phyloP scores from a whole-genome alignment of 2,113 vertebrate species.

The Taurulus bubalis region DNA sequence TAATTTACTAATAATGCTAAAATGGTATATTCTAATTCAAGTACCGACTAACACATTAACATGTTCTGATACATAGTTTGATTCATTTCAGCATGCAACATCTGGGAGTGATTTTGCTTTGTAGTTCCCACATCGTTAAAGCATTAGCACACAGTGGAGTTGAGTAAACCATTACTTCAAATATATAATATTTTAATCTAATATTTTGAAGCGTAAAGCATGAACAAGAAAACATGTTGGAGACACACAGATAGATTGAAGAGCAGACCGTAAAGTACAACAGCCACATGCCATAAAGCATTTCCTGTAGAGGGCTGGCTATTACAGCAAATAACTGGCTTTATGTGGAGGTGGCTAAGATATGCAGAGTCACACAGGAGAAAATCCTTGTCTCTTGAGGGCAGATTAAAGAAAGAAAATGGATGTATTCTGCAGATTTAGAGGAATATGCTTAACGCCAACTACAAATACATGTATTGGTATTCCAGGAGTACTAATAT shows the following conservation, averaged over 20 bases:
- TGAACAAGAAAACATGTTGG: constrained; percentile 8
- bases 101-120: background rate
- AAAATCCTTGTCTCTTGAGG: constrained; percentile 61
- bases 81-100: background rate
- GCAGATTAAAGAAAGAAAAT: constrained; percentile 67
- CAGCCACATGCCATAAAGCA: constrained; percentile 51
- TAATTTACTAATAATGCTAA: background rate
- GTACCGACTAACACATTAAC: background rate
- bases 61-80: background rate
- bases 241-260: constrained; percentile 12
- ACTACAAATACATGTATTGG: constrained; percentile 39
- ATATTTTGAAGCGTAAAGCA: constrained; percentile 13
- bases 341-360: constrained; percentile 59
- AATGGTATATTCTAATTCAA: background rate
- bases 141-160: background rate
- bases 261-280: constrained; percentile 48
- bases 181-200: background rate
- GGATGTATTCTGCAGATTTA: constrained; percentile 54
- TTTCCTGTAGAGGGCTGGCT: constrained; percentile 47
- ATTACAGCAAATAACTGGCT: constrained; percentile 68
- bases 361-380: constrained; percentile 61
- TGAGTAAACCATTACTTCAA: background rate
- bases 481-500: constrained; percentile 14
- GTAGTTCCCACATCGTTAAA: background rate
- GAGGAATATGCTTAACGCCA: constrained; percentile 42